A percentile compares a stretch with the other conserved stretches of the same genome.
phyloP scores from a whole-genome alignment of 2,113 vertebrate species.

The Pyrgilauda ruficollis region DNA sequence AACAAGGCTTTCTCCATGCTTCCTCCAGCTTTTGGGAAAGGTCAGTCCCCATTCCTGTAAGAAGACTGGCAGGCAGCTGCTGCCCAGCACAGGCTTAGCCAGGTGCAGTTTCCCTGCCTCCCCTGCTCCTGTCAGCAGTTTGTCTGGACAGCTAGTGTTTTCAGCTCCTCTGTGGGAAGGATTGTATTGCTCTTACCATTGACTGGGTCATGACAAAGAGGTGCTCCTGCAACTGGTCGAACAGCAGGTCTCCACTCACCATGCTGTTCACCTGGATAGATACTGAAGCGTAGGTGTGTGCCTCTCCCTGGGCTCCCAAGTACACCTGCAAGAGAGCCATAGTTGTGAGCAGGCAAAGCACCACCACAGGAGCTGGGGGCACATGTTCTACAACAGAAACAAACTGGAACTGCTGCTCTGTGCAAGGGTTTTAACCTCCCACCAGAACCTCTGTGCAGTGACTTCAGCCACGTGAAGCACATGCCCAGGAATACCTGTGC shows the following conservation, averaged over 20 bases:
- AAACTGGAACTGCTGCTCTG: background rate
- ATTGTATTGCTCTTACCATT: conserved; percentile 75
- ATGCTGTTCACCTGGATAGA: conserved; percentile 79
- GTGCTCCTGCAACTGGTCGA: conserved; percentile 85
- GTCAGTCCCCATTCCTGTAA: background rate
- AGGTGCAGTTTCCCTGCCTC: background rate
- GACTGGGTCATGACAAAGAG: conserved; percentile 91
- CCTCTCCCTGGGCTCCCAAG: conserved; percentile 80
- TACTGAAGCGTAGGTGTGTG: conserved; percentile 79
- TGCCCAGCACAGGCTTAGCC: background rate
- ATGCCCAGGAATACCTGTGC: background rate
- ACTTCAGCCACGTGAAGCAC: background rate
- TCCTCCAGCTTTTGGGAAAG: background rate
- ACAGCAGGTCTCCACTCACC: conserved; percentile 88
- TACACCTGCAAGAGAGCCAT: conserved; percentile 79
- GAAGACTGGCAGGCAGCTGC: background rate
- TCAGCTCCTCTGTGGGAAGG: background rate
- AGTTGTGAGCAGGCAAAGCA: background rate
- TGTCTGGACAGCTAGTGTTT: background rate
- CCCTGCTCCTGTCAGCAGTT: accelerated
- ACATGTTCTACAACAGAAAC: accelerated
- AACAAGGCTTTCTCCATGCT: background rate
- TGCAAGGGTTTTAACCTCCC: background rate
- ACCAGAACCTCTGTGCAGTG: background rate
- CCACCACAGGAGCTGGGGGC: background rate